A percentile compares a stretch with the other conserved stretches of the same genome.
phyloP scores from a whole-genome alignment of 2,888 invertebrate species.

The Rhingia rostrata region DNA sequence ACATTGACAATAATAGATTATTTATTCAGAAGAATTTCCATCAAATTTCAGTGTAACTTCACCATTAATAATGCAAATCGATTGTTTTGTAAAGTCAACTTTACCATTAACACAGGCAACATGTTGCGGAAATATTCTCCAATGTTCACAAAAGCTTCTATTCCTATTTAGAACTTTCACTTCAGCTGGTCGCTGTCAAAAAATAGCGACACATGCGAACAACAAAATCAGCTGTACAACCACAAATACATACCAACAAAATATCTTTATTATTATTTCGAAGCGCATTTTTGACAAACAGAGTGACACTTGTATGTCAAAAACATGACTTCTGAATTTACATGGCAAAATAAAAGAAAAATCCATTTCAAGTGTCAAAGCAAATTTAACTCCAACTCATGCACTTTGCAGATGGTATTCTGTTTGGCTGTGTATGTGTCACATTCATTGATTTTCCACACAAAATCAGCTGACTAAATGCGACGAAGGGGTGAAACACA shows the following conservation, averaged over 20 bases:
- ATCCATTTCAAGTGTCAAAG: constrained; percentile 4
- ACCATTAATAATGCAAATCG: too few species aligned
- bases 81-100: too few species aligned
- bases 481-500: neutral
- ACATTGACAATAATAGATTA: too few species aligned
- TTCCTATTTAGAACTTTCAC: constrained; percentile 16
- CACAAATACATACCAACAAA: neutral
- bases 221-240: constrained; percentile 16
- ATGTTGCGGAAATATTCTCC: neutral
- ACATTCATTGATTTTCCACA: constrained; percentile 32
- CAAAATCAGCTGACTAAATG: constrained; percentile 17
- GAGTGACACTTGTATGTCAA: neutral
- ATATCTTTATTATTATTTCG: neutral
- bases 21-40: too few species aligned
- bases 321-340: constrained; percentile 6
- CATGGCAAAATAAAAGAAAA: constrained; percentile 11
- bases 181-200: constrained; percentile 37
- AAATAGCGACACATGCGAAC: neutral
- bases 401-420: constrained; percentile 6
- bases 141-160: neutral
- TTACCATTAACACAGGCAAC: neutral
- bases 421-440: neutral
- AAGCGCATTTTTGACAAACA: neutral
- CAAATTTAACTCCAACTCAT: neutral
- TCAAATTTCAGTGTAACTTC: too few species aligned